Conservation (phyloP, 2,888 invertebrate genomes). For the Morpho achilles region DNA sequence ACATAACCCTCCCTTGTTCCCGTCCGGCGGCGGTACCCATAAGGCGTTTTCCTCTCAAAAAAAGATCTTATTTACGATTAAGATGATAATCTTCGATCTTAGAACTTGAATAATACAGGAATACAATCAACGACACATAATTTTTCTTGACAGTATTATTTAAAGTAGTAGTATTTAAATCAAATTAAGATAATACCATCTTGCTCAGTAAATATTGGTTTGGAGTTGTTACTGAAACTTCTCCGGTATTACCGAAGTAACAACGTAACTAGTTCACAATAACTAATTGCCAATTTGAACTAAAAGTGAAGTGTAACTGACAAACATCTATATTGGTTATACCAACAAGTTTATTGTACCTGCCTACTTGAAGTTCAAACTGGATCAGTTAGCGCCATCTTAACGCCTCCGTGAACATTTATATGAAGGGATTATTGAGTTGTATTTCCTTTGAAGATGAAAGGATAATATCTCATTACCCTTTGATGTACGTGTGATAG, state of each 20-base stretch:
- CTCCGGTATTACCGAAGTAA: constrained; percentile 6
- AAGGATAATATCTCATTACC: constrained; percentile 16
- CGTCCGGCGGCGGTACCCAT: no score
- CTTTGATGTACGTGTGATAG: constrained; percentile 6
- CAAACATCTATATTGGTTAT: constrained; percentile 47
- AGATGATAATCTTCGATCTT: no score
- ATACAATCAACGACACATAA: no score
- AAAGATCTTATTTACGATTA: no score
- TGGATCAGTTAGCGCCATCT: constrained; percentile 62
- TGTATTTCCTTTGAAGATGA: constrained; percentile 29
- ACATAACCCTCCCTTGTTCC: no score
- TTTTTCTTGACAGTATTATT: no score
- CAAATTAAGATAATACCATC: no score
- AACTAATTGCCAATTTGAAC: constrained; percentile 27
- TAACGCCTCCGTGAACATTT: constrained; percentile 52
- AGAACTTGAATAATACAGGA: no score
- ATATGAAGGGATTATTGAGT: constrained; percentile 41
- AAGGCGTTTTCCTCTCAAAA: no score
- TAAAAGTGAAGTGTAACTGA: constrained; percentile 30
- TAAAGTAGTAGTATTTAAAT: no score
- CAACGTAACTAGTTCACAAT: constrained; percentile 14
- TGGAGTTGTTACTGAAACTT: neutral
- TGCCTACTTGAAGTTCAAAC: constrained; percentile 54
- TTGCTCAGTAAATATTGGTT: neutral
- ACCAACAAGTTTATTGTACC: constrained; percentile 49